A percentile compares a stretch with the other conserved stretches of the same genome.
phyloP scores from a whole-genome alignment of 2,113 vertebrate species.

The Vulpes lagopus region DNA sequence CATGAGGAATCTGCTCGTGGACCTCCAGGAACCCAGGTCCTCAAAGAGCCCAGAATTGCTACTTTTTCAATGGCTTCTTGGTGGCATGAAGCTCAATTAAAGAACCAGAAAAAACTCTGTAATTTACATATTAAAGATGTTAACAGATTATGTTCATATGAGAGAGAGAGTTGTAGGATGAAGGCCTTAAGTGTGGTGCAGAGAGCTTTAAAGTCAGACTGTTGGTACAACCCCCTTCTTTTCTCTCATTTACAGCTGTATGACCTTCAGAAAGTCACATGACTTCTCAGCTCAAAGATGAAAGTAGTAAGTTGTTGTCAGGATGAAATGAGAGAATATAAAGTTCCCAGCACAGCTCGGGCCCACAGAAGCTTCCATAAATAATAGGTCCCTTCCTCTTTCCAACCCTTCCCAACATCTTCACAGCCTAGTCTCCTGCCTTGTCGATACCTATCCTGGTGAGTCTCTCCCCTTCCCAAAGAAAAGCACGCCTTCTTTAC shows the following conservation, averaged over 20 bases:
- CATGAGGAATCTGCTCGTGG: not conserved
- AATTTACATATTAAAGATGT: conserved; percentile 12
- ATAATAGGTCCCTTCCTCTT: not conserved
- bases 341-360: conserved; percentile 6
- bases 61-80: not conserved
- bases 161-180: not conserved
- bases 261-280: not conserved
- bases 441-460: not conserved
- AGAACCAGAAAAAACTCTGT: not conserved
- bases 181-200: not conserved
- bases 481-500: not conserved
- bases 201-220: conserved; percentile 6
- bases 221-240: not conserved
- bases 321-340: conserved; percentile 14
- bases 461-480: not conserved
- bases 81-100: not conserved
- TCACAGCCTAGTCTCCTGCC: not conserved
- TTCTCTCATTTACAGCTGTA: not conserved
- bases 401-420: not conserved
- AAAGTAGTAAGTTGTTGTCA: conserved; percentile 22
- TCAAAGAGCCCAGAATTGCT: not conserved
- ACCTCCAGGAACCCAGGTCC: not conserved
- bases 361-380: not conserved
- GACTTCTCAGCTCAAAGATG: not conserved
- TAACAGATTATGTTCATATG: not conserved